phyloP scores from a whole-genome alignment of 1,140 invertebrate species.

The Orius insidiosus region DNA sequence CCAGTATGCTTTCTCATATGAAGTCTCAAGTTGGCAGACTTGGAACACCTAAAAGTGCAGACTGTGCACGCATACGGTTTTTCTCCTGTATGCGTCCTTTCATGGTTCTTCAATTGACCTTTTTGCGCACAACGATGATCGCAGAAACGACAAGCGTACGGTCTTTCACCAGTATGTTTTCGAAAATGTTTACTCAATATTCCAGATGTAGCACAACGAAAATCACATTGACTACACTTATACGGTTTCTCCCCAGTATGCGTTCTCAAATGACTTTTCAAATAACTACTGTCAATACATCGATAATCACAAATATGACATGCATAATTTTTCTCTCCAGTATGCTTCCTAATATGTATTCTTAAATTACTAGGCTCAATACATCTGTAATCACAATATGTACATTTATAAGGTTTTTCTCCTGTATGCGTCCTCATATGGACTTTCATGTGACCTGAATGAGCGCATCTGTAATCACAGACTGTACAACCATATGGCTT shows the following conservation, averaged over 20 bases:
- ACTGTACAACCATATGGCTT: conserved; percentile 35
- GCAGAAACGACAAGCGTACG: conserved; percentile 39
- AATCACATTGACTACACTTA: neutral
- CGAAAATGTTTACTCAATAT: conserved; percentile 24
- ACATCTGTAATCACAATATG: conserved; percentile 18
- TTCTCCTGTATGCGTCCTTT: conserved; percentile 14
- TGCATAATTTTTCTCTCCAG: conserved; percentile 16
- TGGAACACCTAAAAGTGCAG: conserved; percentile 6
- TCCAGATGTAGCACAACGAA: conserved; percentile 21
- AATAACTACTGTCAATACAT: neutral
- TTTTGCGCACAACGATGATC: conserved; percentile 37
- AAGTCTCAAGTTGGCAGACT: conserved; percentile 9
- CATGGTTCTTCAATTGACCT: conserved; percentile 46
- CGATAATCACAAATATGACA: conserved; percentile 29
- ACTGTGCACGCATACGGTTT: conserved; percentile 8
- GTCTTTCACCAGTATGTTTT: conserved; percentile 41
- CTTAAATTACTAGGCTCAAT: neutral
- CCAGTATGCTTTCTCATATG: conserved; percentile 51
- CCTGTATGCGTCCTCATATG: conserved; percentile 6
- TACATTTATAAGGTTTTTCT: conserved; percentile 7
- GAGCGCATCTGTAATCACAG: neutral
- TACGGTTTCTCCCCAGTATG: neutral
- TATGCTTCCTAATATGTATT: conserved; percentile 16
- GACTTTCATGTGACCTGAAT: neutral
- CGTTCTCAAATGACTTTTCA: conserved; percentile 4